phyloP scores from a whole-genome alignment of 2,797 vertebrate genomes.

The Buceros bicornis region DNA sequence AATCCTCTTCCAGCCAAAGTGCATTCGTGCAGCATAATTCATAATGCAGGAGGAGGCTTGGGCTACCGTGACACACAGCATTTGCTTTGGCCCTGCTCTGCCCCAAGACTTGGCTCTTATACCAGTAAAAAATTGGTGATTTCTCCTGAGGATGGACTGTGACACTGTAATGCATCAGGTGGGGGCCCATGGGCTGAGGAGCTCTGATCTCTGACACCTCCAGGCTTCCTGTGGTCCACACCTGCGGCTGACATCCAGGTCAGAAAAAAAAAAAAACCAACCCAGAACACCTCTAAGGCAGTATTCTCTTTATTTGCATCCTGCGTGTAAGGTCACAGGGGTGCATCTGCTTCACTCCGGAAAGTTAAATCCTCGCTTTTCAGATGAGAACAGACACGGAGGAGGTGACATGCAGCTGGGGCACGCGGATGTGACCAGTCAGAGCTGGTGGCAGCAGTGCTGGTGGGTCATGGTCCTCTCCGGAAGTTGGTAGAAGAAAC shows the following conservation, averaged over 20 bases:
- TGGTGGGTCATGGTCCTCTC: neutral
- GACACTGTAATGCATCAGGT: fast-evolving
- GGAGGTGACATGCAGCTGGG: neutral
- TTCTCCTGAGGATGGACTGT: neutral
- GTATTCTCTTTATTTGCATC: neutral
- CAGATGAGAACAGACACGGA: neutral
- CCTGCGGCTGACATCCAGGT: neutral
- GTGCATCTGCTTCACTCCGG: fast-evolving
- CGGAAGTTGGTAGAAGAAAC: neutral
- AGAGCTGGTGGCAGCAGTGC: neutral
- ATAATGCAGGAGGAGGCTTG: fast-evolving
- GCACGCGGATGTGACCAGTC: neutral
- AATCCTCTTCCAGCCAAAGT: neutral
- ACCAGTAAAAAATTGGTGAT: fast-evolving
- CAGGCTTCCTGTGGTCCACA: neutral
- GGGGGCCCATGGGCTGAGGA: neutral
- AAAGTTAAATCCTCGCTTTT: neutral
- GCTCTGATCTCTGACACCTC: neutral
- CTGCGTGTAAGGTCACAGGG: fast-evolving
- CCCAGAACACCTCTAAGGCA: neutral
- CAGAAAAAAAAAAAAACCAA: no score
- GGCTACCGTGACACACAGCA: fast-evolving
- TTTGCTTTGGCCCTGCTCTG: neutral
- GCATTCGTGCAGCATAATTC: fast-evolving
- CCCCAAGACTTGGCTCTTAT: neutral